Evolutionary conservation across 2,113 vertebrate species (phyloP).

Genomic region (Lepus timidus): DNA sequence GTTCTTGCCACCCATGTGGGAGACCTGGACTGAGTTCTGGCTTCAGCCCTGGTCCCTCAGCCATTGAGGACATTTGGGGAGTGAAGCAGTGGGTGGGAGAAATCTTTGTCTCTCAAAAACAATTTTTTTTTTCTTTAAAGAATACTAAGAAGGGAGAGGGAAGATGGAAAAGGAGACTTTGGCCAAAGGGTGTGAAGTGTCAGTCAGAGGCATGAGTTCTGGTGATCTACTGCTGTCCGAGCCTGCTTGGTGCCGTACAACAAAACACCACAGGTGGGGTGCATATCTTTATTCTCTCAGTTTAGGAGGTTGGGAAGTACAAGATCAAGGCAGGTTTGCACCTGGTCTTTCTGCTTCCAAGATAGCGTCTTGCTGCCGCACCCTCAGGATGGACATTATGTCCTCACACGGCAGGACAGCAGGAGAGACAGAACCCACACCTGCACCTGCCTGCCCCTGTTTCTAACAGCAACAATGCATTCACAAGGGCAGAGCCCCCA

Average conservation of each 20-base stretch:
- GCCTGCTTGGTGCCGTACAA: neutral
- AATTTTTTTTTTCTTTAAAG: too few relatives aligned
- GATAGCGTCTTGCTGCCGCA: neutral
- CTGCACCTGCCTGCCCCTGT: neutral
- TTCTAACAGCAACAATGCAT: neutral
- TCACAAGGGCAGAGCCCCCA: neutral
- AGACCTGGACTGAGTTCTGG: too few relatives aligned
- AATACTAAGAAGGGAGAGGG: neutral
- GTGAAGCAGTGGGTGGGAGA: too few relatives aligned
- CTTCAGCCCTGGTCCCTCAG: too few relatives aligned
- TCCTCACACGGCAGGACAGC: neutral
- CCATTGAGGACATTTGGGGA: too few relatives aligned
- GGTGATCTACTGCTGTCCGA: neutral
- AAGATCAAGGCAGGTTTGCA: neutral
- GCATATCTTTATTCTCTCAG: neutral
- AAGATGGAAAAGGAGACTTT: neutral
- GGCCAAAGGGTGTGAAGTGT: neutral
- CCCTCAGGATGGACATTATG: neutral
- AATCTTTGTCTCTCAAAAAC: too few relatives aligned
- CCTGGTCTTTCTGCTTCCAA: neutral
- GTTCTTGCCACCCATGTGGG: too few relatives aligned
- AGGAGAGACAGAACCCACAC: neutral
- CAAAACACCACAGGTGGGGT: neutral
- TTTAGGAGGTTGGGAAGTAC: neutral
- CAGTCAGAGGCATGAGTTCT: neutral